Evolutionary conservation across 92 coral and sea anemone genomes (phyloP).

Genomic region (Epizoanthus illoricatus): DNA sequence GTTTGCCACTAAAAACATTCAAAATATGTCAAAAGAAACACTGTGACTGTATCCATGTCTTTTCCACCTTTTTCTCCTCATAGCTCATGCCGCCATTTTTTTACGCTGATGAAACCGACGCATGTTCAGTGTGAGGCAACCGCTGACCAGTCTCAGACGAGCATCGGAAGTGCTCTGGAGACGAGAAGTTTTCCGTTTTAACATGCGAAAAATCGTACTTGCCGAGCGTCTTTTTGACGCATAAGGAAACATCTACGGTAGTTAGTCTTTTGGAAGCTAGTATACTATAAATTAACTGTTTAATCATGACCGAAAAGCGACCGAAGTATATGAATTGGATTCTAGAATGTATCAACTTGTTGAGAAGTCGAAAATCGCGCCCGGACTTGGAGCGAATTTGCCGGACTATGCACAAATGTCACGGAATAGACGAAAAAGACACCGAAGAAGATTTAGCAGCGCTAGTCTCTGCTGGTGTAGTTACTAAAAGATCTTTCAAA

Average conservation of each 20-base stretch:
- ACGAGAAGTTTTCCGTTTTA: constrained; percentile 34
- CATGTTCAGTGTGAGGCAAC: constrained; percentile 3
- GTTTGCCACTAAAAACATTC: neutral
- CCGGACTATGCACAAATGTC: constrained; percentile 98
- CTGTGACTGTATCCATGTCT: neutral
- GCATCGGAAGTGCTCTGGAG: neutral
- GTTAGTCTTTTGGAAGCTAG: constrained; percentile 1
- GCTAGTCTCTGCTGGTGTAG: constrained; percentile 85
- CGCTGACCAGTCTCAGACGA: constrained; percentile 34
- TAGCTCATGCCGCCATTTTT: constrained; percentile 25
- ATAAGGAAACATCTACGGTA: neutral
- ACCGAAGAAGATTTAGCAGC: constrained; percentile 92
- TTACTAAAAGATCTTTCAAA: constrained; percentile 93
- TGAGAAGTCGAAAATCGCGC: constrained; percentile 97
- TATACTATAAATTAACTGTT: neutral
- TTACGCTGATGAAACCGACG: neutral
- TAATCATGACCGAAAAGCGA: constrained; percentile 85
- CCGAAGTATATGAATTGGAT: constrained; percentile 99
- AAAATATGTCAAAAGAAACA: neutral
- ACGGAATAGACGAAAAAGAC: constrained; percentile 91
- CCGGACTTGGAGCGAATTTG: constrained; percentile 99
- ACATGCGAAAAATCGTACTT: constrained; percentile 17
- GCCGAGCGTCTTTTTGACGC: constrained; percentile 35
- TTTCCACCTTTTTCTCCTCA: neutral
- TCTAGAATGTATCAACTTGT: constrained; percentile 95